Conservation (phyloP, 2,888 invertebrate genomes). For the Oscheius myriophilus region DNA sequence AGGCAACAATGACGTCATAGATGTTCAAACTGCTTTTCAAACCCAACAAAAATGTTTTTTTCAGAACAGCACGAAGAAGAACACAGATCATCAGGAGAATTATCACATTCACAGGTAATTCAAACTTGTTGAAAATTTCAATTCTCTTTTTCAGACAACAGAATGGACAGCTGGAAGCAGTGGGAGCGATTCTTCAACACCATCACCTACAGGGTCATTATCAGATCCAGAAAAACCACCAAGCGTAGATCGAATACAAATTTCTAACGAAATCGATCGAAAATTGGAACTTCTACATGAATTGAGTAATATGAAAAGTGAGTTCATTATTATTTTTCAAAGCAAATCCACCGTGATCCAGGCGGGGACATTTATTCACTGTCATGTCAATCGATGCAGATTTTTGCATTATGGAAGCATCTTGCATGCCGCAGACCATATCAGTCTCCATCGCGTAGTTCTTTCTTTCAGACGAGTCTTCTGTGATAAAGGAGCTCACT, state of each 20-base stretch:
- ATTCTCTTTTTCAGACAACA: slow-evolving; percentile 37
- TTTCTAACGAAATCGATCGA: slow-evolving; percentile 11
- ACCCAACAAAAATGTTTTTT: too few relatives aligned
- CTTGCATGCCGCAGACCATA: background rate
- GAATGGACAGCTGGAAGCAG: slow-evolving; percentile 45
- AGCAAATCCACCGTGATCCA: too few relatives aligned
- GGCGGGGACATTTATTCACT: too few relatives aligned
- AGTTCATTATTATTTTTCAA: too few relatives aligned
- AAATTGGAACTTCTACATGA: slow-evolving; percentile 22
- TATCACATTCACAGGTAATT: slow-evolving; percentile 46
- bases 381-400: background rate
- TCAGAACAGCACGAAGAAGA: slow-evolving; percentile 52
- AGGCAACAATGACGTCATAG: too few relatives aligned
- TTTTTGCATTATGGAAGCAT: slow-evolving; percentile 5
- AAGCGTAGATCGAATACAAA: background rate
- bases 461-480: slow-evolving; percentile 16
- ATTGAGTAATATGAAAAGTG: slow-evolving; percentile 14
- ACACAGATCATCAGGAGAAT: slow-evolving; percentile 45
- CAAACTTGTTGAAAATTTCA: background rate
- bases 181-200: slow-evolving; percentile 37
- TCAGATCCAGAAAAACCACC: slow-evolving; percentile 18
- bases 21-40: too few relatives aligned
- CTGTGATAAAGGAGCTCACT: slow-evolving; percentile 23
- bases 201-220: slow-evolving; percentile 41
- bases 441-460: background rate